Evolutionary conservation across 2,888 invertebrate genomes (phyloP).

Genomic region (Caenorhabditis sulstoni): DNA sequence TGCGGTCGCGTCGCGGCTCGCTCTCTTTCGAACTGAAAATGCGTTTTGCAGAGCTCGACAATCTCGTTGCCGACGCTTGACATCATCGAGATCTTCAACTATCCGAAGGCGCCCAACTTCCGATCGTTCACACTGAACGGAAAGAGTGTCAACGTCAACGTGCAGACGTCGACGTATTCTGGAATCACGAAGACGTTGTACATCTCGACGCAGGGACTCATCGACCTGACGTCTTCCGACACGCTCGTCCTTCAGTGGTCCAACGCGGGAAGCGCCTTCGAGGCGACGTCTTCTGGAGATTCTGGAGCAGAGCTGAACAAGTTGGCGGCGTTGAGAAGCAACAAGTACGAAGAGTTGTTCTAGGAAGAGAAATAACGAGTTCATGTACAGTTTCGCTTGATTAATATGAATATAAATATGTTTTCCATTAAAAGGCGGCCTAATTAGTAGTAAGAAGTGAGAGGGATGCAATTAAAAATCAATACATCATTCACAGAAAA

Average conservation of each 20-base stretch:
- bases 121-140: constrained; percentile 67
- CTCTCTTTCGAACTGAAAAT: not conserved
- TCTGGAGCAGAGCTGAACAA: constrained; percentile 11
- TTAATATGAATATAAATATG: no score
- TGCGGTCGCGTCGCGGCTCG: not conserved
- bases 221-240: constrained; percentile 50
- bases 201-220: constrained; percentile 54
- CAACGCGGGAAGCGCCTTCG: constrained; percentile 26
- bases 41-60: constrained; percentile 36
- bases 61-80: constrained; percentile 65
- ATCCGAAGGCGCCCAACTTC: constrained; percentile 64
- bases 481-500: constrained; percentile 4
- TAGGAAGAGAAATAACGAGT: constrained; percentile 17
- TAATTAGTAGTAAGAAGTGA: not conserved
- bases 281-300: not conserved
- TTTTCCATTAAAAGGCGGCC: no score
- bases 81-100: constrained; percentile 72
- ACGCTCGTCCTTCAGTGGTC: constrained; percentile 45
- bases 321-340: constrained; percentile 39
- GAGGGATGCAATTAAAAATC: constrained; percentile 13
- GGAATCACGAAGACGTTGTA: constrained; percentile 54
- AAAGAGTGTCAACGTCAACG: constrained; percentile 53
- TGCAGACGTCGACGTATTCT: constrained; percentile 55
- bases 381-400: not conserved
- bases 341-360: constrained; percentile 35